Percentiles rank a stretch among this genome's conserved stretches.
Evolutionary conservation across 2,888 invertebrate species (phyloP).

Genomic region (Clistopyga incitator): DNA sequence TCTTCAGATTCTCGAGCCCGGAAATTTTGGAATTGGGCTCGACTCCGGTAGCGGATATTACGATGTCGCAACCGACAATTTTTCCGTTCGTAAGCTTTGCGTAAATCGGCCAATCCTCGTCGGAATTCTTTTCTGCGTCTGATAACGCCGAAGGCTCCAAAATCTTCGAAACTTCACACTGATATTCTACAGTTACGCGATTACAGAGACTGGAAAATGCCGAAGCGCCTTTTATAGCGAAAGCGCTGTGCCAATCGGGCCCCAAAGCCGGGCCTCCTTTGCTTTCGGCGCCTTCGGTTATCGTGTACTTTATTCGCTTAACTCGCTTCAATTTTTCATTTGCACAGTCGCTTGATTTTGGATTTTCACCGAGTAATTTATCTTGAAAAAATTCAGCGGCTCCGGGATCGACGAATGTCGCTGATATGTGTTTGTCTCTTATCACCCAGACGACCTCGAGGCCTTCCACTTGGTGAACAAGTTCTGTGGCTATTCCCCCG

Average conservation of each 20-base stretch:
- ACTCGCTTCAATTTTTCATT: constrained; percentile 28
- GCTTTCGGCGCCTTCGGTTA: constrained; percentile 84
- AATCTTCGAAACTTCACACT: constrained; percentile 86
- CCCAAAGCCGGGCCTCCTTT: constrained; percentile 95
- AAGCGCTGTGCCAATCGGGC: constrained; percentile 96
- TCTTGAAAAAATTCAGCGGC: constrained; percentile 96
- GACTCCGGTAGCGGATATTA: constrained; percentile 98
- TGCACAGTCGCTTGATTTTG: not conserved
- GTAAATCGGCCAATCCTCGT: constrained; percentile 88
- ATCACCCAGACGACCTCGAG: constrained; percentile 97
- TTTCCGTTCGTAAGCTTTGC: constrained; percentile 91
- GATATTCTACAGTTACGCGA: constrained; percentile 84
- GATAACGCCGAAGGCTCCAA: constrained; percentile 87
- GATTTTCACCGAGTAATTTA: constrained; percentile 77
- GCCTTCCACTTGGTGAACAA: constrained; percentile 94
- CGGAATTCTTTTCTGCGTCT: constrained; percentile 71
- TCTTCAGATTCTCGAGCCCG: constrained; percentile 85
- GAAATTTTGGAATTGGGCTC: constrained; percentile 88
- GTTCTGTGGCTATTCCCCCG: constrained; percentile 99
- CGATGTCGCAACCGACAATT: constrained; percentile 92
- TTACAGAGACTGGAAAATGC: constrained; percentile 83
- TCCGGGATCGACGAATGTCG: constrained; percentile 97
- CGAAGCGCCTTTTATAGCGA: constrained; percentile 86
- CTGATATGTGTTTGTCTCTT: constrained; percentile 95
- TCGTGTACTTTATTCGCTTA: constrained; percentile 88